Percentiles rank a stretch among this genome's conserved stretches.
Evolutionary conservation across 2,797 vertebrate genomes (phyloP).

Genomic region (Rallus crepitans): DNA sequence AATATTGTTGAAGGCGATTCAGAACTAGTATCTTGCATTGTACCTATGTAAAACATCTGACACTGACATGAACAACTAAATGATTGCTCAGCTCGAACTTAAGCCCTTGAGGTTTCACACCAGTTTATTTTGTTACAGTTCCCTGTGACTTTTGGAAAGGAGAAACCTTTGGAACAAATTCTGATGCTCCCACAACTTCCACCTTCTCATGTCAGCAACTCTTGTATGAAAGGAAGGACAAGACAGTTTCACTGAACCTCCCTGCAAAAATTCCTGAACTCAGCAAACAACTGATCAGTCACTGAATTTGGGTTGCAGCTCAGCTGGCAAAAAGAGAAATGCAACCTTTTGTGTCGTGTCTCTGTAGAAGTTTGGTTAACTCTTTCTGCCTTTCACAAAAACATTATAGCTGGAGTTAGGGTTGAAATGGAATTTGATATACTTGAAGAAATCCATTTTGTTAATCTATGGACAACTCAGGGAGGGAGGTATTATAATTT

Average conservation of each 20-base stretch:
- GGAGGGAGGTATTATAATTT: background rate
- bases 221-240: background rate
- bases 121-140: too few relatives aligned
- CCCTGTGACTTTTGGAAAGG: background rate
- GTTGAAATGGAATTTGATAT: background rate
- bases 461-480: background rate
- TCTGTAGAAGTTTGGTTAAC: background rate
- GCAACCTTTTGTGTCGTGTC: background rate
- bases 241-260: background rate
- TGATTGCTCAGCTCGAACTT: background rate
- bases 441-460: background rate
- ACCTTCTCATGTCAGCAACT: fast-evolving
- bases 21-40: background rate
- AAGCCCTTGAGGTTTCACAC: background rate
- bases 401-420: background rate
- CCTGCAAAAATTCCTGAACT: background rate
- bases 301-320: background rate
- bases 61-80: background rate
- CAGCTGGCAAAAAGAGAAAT: background rate
- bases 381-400: background rate
- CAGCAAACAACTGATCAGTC: background rate
- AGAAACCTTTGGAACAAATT: background rate
- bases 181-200: background rate
- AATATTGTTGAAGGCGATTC: background rate
- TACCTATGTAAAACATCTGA: background rate